Conservation (phyloP, 2,888 invertebrate species). For the Sarcophaga caerulescens region DNA sequence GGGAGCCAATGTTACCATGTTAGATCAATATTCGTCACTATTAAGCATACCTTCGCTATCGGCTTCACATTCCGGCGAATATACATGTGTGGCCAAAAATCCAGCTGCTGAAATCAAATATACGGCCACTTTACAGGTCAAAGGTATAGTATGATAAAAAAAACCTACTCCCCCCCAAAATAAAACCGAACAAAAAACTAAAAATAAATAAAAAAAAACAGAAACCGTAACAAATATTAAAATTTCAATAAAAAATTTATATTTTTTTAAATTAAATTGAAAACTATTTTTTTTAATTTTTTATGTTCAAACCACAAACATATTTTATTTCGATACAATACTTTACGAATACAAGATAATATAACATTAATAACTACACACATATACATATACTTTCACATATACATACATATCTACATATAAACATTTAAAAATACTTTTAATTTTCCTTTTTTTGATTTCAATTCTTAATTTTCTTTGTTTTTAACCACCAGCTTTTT, state of each 20-base stretch:
- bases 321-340: background rate
- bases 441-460: background rate
- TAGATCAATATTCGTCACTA: slow-evolving; percentile 89
- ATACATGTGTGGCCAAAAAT: slow-evolving; percentile 90
- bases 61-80: slow-evolving; percentile 89
- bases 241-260: background rate
- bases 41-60: slow-evolving; percentile 89
- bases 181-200: background rate
- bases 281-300: background rate
- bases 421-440: background rate
- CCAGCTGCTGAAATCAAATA: slow-evolving; percentile 90
- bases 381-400: background rate
- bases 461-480: slow-evolving; percentile 16
- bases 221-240: background rate
- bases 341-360: background rate
- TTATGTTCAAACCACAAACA: background rate
- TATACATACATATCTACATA: background rate
- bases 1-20: slow-evolving; percentile 87
- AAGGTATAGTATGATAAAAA: slow-evolving; percentile 85
- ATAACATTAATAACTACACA: background rate
- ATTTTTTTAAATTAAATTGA: background rate
- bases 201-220: background rate
- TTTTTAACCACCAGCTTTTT: slow-evolving; percentile 60
- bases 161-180: slow-evolving; percentile 38
- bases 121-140: slow-evolving; percentile 90